Conservation (phyloP, 1,140 invertebrate species). For the Thrips palmi region DNA sequence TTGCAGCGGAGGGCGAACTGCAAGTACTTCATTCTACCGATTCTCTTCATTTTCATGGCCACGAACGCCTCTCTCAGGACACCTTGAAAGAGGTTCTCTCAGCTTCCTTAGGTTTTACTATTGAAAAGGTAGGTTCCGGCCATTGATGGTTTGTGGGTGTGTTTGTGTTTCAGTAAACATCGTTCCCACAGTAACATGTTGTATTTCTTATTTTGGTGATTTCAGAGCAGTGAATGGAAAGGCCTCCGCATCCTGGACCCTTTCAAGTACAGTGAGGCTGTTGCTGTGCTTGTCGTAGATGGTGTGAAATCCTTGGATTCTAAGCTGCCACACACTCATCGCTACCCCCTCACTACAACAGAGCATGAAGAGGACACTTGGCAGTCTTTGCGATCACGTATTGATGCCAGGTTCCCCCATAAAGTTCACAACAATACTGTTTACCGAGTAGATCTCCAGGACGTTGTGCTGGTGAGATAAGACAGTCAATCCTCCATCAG, state of each 20-base stretch:
- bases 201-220: too few relatives aligned
- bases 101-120: too few relatives aligned
- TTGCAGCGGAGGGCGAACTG: too few relatives aligned
- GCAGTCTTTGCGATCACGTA: conserved; percentile 31
- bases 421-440: too few relatives aligned
- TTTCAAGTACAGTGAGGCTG: conserved; percentile 56
- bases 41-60: too few relatives aligned
- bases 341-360: conserved; percentile 38
- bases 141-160: too few relatives aligned
- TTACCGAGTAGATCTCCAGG: conserved; percentile 29
- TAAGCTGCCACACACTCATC: conserved; percentile 20
- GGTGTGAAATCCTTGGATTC: conserved; percentile 33
- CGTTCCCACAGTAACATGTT: too few relatives aligned
- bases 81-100: too few relatives aligned
- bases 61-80: too few relatives aligned
- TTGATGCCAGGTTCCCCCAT: conserved; percentile 33
- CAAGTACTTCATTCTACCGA: too few relatives aligned
- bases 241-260: conserved; percentile 50
- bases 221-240: conserved; percentile 44
- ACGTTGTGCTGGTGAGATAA: conserved; percentile 40
- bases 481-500: conserved; percentile 28
- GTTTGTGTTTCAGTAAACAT: too few relatives aligned
- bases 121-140: too few relatives aligned
- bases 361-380: conserved; percentile 42
- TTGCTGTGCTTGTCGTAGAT: conserved; percentile 52